Evolutionary conservation across 2,797 vertebrate species (phyloP).

Genomic region (Epinephelus coioides): DNA sequence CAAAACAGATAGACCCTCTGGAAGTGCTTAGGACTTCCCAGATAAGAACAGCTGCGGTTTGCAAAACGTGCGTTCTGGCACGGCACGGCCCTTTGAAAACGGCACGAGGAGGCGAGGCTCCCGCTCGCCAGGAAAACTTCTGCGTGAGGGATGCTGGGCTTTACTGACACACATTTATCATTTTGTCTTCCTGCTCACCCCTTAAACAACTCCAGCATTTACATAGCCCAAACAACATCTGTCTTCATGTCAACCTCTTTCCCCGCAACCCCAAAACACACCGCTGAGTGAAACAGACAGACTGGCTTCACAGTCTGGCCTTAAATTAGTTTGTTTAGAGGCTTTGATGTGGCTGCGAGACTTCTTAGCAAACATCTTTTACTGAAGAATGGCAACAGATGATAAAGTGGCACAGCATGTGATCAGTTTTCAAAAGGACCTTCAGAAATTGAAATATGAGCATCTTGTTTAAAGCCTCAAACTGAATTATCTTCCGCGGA

Average conservation of each 20-base stretch:
- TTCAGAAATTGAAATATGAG: constrained; percentile 34
- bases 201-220: constrained; percentile 74
- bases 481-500: not conserved
- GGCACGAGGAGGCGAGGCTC: constrained; percentile 26
- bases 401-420: constrained; percentile 32
- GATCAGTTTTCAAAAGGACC: constrained; percentile 51
- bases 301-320: constrained; percentile 35
- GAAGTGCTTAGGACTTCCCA: constrained; percentile 66
- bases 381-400: constrained; percentile 24
- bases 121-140: constrained; percentile 36
- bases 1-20: constrained; percentile 62
- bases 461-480: constrained; percentile 17
- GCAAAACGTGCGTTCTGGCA: constrained; percentile 66
- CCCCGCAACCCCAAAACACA: constrained; percentile 38
- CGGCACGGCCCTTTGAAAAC: constrained; percentile 56
- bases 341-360: constrained; percentile 55
- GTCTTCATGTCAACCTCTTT: constrained; percentile 68
- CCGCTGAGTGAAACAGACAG: constrained; percentile 22
- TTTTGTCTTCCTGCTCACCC: constrained; percentile 63
- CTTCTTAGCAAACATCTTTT: constrained; percentile 34
- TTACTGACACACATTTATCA: constrained; percentile 73
- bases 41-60: constrained; percentile 69
- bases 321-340: constrained; percentile 62
- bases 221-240: constrained; percentile 70
- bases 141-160: constrained; percentile 45